phyloP scores from a whole-genome alignment of 2,797 vertebrate genomes.

The Pogonophryne albipinna region DNA sequence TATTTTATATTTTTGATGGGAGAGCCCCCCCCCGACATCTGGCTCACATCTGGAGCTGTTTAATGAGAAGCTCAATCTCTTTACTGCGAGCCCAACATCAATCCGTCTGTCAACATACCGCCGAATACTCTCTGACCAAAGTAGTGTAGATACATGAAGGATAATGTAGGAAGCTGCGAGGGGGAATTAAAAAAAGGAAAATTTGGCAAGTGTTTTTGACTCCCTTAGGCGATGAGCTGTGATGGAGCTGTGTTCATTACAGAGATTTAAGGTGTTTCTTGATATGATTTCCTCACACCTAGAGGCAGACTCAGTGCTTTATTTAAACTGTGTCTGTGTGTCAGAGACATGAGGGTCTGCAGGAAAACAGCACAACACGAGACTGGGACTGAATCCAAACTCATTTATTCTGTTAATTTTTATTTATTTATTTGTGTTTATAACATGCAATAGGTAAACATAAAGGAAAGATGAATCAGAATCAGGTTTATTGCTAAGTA shows the following conservation, averaged over 20 bases:
- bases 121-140: constrained; percentile 42
- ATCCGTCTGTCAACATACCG: constrained; percentile 49
- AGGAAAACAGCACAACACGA: constrained; percentile 14
- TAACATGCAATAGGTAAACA: too few species aligned
- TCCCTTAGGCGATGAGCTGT: constrained; percentile 47
- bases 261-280: constrained; percentile 47
- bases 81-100: constrained; percentile 47
- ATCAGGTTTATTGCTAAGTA: too few species aligned
- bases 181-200: constrained; percentile 26
- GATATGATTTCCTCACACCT: constrained; percentile 38
- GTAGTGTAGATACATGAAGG: constrained; percentile 38
- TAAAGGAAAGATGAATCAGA: too few species aligned
- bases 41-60: constrained; percentile 77
- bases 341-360: constrained; percentile 24
- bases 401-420: not conserved
- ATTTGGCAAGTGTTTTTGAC: constrained; percentile 46
- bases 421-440: too few species aligned
- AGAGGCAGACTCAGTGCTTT: constrained; percentile 13
- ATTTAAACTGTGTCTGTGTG: constrained; percentile 17
- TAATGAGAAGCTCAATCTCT: constrained; percentile 73
- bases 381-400: constrained; percentile 35
- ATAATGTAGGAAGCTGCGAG: constrained; percentile 27
- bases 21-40: constrained; percentile 70
- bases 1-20: constrained; percentile 30
- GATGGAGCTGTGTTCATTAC: constrained; percentile 50